Evolutionary conservation across 1,140 invertebrate genomes (phyloP).

Genomic region (Eupristina koningsbergeri): DNA sequence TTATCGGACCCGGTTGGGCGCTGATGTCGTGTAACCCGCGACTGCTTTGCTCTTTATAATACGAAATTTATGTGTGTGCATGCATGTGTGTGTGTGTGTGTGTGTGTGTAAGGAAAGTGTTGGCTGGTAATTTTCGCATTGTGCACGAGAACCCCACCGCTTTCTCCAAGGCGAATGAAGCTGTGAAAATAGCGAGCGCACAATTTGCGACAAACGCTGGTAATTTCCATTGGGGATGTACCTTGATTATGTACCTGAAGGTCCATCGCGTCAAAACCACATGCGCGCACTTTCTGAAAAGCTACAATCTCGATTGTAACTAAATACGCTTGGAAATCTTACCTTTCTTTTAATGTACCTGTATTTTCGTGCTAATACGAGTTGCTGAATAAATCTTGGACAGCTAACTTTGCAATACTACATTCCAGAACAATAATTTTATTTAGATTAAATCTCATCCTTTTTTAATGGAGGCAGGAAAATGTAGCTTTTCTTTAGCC

Average conservation of each 20-base stretch:
- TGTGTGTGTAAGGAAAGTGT: too few species aligned
- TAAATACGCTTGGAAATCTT: too few species aligned
- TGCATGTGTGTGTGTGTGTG: too few species aligned
- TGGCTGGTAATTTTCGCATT: too few species aligned
- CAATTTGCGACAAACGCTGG: not conserved
- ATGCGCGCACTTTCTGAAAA: not conserved
- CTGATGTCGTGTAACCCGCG: too few species aligned
- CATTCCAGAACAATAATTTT: too few species aligned
- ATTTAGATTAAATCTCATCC: not conserved
- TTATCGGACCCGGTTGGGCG: not conserved
- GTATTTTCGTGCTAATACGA: not conserved
- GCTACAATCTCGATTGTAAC: not conserved
- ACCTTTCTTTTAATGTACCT: too few species aligned
- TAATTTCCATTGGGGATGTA: not conserved
- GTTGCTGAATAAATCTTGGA: not conserved
- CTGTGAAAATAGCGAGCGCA: not conserved
- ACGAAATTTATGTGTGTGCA: slow-evolving; percentile 2
- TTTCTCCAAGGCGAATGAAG: not conserved
- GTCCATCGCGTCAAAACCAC: not conserved
- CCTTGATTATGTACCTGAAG: not conserved
- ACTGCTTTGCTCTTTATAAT: slow-evolving; percentile 17
- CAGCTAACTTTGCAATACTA: not conserved
- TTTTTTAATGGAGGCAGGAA: not conserved
- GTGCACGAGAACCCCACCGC: too few species aligned
- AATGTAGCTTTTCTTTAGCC: not conserved